Evolutionary conservation across 2,797 vertebrate species (phyloP), one percentile per base, ranked within the genome.

Genomic region (Cryptoprocta ferox): DNA sequence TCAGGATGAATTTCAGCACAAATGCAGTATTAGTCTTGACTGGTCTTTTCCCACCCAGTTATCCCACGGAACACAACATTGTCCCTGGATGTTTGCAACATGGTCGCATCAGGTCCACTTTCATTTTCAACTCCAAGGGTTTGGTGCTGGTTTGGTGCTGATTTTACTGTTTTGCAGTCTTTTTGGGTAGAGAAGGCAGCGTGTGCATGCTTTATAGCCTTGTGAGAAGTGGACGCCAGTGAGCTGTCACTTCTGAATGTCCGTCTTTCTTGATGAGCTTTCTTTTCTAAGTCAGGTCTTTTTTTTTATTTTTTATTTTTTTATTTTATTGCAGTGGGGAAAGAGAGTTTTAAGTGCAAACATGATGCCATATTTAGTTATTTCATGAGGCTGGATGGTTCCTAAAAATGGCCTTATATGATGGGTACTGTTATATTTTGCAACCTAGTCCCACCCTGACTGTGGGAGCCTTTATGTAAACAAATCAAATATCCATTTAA

Each of bases 301-400:
- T 24, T 9, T 53, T 97, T 75, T 45, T 24, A 45, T 75, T 73
- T 32, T 53, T 12, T 42, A 75, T 59, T 42, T 8, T 48, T 48
- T 48, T 9, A 45, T 45, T 42, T 42, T 7, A 42, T 42, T 35
- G 3, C 24, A 39, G 15, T 1, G 2, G 56, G 32, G 15, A 84
- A 75, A 50, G 70, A 81, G 32, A 80, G 56, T 50, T 89, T 85
- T 21, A 42, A 92, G 45, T 94, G 24, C 91, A 86, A 94, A 79
- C 53, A 35, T 79, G 12, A 30, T 68, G 28, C 19, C 50, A 37
- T 65, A 19, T 83, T 89, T 70, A 89, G 45, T 86, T 89, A 91
- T 76, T 89, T 89, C 37, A 42, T 26, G 48, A 80, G 73, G 68
- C 32, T 66, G 30, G 30, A 15, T 78, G 35, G 11, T 71, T 95